A percentile compares a stretch with the other conserved stretches of the same genome.
Conservation (phyloP, 2,113 vertebrate species). For the Spea bombifrons region DNA sequence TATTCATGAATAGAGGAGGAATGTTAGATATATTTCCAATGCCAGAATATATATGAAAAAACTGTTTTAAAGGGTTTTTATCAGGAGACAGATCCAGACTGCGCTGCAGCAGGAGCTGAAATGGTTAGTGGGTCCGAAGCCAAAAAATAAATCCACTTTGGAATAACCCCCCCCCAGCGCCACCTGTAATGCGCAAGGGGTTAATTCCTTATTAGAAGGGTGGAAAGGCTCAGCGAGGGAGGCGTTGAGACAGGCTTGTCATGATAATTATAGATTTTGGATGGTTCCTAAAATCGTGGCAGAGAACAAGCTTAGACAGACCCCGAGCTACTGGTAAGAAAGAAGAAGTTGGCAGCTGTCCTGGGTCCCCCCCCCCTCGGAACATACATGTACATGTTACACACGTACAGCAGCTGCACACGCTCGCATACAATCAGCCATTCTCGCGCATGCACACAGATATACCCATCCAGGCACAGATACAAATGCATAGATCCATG, state of each 20-base stretch:
- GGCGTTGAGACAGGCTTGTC: slow-evolving; percentile 45
- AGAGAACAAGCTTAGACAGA: slow-evolving; percentile 47
- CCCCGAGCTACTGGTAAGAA: slow-evolving; percentile 35
- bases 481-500: not conserved
- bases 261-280: slow-evolving; percentile 50
- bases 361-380: not conserved
- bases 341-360: slow-evolving; percentile 43
- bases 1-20: too few relatives aligned
- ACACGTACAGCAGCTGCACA: slow-evolving; percentile 3
- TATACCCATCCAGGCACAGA: not conserved
- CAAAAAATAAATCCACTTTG: not conserved
- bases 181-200: slow-evolving; percentile 35
- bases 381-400: slow-evolving; percentile 11
- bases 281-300: slow-evolving; percentile 48
- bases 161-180: not conserved
- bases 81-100: not conserved
- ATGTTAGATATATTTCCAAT: too few relatives aligned
- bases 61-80: not conserved
- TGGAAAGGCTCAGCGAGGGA: slow-evolving; percentile 41
- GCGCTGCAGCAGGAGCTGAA: not conserved
- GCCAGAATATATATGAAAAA: too few relatives aligned
- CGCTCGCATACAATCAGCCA: not conserved
- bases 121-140: not conserved
- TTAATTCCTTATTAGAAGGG: slow-evolving; percentile 38
- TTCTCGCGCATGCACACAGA: not conserved